Evolutionary conservation across 2,888 invertebrate genomes (phyloP).

Genomic region (Eucera pruinosa): DNA sequence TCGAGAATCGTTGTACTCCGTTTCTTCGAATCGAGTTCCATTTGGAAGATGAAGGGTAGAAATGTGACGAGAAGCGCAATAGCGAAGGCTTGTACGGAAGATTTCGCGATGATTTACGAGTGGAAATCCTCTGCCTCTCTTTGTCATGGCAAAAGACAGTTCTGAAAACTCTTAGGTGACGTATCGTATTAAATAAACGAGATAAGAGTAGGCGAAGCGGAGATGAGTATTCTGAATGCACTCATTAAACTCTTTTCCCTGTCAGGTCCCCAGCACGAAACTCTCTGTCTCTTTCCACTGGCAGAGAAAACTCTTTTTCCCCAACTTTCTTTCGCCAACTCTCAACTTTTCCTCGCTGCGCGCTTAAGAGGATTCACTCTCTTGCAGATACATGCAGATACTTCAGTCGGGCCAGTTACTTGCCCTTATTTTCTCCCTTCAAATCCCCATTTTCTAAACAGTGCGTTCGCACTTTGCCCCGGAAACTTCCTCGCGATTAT

Average conservation of each 20-base stretch:
- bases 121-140: background rate
- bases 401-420: background rate
- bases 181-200: slow-evolving; percentile 20
- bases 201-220: background rate
- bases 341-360: slow-evolving; percentile 16
- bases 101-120: slow-evolving; percentile 9
- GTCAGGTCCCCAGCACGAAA: background rate
- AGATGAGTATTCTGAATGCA: slow-evolving; percentile 8
- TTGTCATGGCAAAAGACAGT: background rate
- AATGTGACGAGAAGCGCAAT: slow-evolving; percentile 3
- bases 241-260: slow-evolving; percentile 29
- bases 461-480: background rate
- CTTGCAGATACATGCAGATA: background rate
- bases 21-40: background rate
- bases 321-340: slow-evolving; percentile 9
- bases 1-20: background rate
- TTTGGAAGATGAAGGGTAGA: background rate
- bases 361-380: slow-evolving; percentile 27
- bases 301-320: no score
- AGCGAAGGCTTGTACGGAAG: background rate
- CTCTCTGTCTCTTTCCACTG: background rate
- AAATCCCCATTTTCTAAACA: background rate
- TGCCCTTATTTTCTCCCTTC: background rate
- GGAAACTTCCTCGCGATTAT: background rate
- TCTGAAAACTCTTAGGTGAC: background rate